Conservation (phyloP, 2,888 invertebrate species). For the Megamerina dolium region DNA sequence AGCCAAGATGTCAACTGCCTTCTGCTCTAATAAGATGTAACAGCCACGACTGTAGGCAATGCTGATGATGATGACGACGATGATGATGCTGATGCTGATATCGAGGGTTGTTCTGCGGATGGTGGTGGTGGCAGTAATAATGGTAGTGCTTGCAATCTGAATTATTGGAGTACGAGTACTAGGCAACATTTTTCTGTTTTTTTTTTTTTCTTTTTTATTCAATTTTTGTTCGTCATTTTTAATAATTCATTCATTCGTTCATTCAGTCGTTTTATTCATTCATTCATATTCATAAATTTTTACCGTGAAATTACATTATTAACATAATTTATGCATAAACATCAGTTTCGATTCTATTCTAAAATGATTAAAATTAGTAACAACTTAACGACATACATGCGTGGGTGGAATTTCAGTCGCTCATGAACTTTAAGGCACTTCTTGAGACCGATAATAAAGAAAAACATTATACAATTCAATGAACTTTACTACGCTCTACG, state of each 20-base stretch:
- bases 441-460: too few species aligned
- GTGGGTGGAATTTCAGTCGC: too few species aligned
- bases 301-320: slow-evolving; percentile 41
- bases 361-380: slow-evolving; percentile 32
- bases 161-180: too few species aligned
- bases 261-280: background rate
- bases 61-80: background rate
- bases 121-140: background rate
- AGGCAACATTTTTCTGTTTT: background rate
- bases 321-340: slow-evolving; percentile 49
- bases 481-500: too few species aligned
- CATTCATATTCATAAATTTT: slow-evolving; percentile 16
- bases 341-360: slow-evolving; percentile 41
- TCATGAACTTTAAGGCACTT: too few species aligned
- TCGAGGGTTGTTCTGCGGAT: too few species aligned
- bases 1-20: slow-evolving; percentile 4
- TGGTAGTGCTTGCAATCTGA: too few species aligned
- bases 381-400: too few species aligned
- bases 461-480: too few species aligned
- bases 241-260: slow-evolving; percentile 7
- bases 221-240: slow-evolving; percentile 3
- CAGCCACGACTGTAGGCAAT: background rate
- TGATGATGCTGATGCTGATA: background rate
- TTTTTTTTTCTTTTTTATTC: background rate
- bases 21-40: too few species aligned